Base-by-base conservation (phyloP, 1,140 invertebrate species). In the Zeugodacus cucurbitae region DNA sequence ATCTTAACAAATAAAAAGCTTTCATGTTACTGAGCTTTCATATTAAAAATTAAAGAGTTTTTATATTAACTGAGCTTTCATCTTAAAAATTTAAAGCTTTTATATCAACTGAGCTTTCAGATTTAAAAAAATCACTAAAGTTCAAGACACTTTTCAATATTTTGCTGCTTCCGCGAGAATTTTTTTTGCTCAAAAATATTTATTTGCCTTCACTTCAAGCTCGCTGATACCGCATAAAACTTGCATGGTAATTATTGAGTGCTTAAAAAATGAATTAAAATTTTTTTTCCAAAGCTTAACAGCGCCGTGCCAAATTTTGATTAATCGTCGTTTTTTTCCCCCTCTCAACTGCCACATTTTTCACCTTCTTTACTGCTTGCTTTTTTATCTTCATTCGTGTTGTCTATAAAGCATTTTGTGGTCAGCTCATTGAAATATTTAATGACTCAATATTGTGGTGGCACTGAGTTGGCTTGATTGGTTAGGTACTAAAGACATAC, bases 361-460 rank as follows among this genome's bases (percentile, higher is more conserved):
- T 41, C 34, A 74, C 4, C 67, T 41, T 74, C 34, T 10, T 54
- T 67, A 7, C 64, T 1, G 4, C 20, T 74, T 37, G 67, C 22
- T 62, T 62, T 26, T 22, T 74, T 74, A 37, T n/a, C 34, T 4
- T 7, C 37, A 1, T 74, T 37, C 67, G 32, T 37, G 20, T 22
- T 37, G 67, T 8, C 67, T 74, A 20, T 41, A 74, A 41, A 37
- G 34, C 41, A 74, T 74, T 74, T 74, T 74, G 34, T 74, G 37
- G 67, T 74, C 34, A 37, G 67, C 34, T 74, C 67, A 74, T 74
- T 41, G 67, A 74, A 74, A 74, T 74, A 17, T 74, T 74, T 74
- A 74, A 74, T 74, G 67, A 74, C 67, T 74, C 67, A 74, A 74
- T 74, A 41, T 74, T 37, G 67, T 37, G 67, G 67, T 74, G 67